Percentiles rank a stretch among this genome's conserved stretches.
phyloP scores from a whole-genome alignment of 2,888 invertebrate genomes.

The Melanostoma scalare region DNA sequence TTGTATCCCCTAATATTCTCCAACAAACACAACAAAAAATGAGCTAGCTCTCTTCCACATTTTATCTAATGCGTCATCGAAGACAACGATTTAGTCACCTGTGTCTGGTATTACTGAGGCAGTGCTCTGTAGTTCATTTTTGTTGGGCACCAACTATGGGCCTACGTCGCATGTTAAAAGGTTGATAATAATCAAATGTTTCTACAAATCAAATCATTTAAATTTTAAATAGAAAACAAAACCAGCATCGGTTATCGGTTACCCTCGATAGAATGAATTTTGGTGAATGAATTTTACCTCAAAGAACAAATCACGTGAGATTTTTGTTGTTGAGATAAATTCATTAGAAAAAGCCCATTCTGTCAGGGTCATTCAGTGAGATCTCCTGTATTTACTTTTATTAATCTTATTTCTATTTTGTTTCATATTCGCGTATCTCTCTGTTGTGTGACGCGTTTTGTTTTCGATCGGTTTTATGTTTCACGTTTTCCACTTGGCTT shows the following conservation, averaged over 20 bases:
- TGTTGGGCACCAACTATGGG: constrained; percentile 60
- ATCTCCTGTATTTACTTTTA: constrained; percentile 7
- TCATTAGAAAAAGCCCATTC: constrained; percentile 22
- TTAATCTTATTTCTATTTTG: constrained; percentile 34
- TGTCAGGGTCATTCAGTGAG: constrained; percentile 7
- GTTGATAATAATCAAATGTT: constrained; percentile 33
- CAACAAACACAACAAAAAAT: constrained; percentile 11
- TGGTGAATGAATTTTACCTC: background rate
- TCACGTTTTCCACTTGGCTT: constrained; percentile 66
- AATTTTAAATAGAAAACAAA: constrained; percentile 5
- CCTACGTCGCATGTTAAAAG: constrained; percentile 63
- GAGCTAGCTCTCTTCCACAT: constrained; percentile 22
- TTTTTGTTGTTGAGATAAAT: constrained; percentile 16
- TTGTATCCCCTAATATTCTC: constrained; percentile 14
- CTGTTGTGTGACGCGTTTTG: constrained; percentile 26
- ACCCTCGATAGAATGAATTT: background rate
- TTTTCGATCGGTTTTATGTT: constrained; percentile 36
- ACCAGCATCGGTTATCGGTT: background rate
- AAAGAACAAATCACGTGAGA: background rate
- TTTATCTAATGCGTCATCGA: constrained; percentile 59
- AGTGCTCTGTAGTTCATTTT: constrained; percentile 60
- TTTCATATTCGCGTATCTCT: constrained; percentile 48
- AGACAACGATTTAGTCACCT: constrained; percentile 32
- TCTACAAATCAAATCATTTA: constrained; percentile 5
- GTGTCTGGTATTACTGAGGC: constrained; percentile 16